These are phyloP conservation scores for Rhynchopsitta pachyrhyncha DNA, from an alignment of 2,113 vertebrate genomes.

Conservation along the genomic window DNA sequence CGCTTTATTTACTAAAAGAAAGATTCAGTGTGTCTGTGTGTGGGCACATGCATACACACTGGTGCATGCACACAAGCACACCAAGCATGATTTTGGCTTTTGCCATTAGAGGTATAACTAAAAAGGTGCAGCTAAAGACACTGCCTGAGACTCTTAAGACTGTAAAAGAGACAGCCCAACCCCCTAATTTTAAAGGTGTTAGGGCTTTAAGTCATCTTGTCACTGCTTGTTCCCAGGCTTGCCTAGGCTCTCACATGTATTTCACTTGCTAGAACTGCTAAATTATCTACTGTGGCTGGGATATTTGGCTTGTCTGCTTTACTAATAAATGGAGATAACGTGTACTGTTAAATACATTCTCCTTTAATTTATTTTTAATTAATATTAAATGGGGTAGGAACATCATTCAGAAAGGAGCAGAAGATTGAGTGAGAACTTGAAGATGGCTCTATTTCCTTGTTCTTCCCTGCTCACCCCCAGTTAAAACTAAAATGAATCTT, in stretches of 20 bases:
- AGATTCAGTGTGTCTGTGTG: neutral
- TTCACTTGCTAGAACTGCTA: neutral
- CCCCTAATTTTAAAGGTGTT: rapidly evolving
- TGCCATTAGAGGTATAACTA: neutral
- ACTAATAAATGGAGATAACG: neutral
- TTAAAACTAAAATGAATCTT: neutral
- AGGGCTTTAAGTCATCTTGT: neutral
- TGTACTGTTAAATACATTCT: neutral
- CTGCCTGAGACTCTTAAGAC: neutral
- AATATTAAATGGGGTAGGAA: neutral
- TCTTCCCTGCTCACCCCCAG: neutral
- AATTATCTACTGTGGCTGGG: neutral
- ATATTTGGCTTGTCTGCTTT: neutral
- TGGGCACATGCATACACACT: rapidly evolving
- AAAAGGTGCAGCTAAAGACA: neutral
- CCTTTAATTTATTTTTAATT: neutral
- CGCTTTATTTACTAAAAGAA: neutral
- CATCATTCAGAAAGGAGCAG: neutral
- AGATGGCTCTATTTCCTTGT: neutral
- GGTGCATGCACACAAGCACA: rapidly evolving
- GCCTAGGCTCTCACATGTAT: neutral
- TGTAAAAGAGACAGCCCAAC: neutral
- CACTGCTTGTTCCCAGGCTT: neutral
- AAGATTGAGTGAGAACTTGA: neutral
- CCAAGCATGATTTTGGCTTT: neutral